Evolutionary conservation across 2,888 invertebrate genomes (phyloP).

Genomic region (Aphidoletes aphidimyza): DNA sequence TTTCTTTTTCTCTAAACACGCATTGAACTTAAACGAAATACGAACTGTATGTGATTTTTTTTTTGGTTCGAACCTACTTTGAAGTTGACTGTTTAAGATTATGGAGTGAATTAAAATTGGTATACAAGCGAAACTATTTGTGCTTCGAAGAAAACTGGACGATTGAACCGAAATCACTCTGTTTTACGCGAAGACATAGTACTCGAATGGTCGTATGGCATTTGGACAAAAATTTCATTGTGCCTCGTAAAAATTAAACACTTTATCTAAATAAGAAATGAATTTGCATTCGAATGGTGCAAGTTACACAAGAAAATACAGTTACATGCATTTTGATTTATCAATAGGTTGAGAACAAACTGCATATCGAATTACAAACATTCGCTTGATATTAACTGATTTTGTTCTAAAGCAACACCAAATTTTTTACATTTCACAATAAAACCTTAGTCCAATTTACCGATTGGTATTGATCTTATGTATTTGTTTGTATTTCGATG

Average conservation of each 20-base stretch:
- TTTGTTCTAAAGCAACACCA: too few relatives aligned
- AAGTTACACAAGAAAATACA: conserved; percentile 24
- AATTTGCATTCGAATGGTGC: conserved; percentile 34
- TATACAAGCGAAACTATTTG: too few relatives aligned
- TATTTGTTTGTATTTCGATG: conserved; percentile 37
- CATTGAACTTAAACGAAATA: background rate
- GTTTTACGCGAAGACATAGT: background rate
- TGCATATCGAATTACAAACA: conserved; percentile 47
- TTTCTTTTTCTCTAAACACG: background rate
- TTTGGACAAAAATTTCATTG: background rate
- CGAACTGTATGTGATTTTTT: background rate
- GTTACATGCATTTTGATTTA: conserved; percentile 19
- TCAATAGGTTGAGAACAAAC: background rate
- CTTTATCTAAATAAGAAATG: too few relatives aligned
- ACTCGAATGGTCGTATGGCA: too few relatives aligned
- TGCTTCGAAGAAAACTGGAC: background rate
- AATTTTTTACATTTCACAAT: too few relatives aligned
- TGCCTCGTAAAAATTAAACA: background rate
- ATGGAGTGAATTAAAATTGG: background rate
- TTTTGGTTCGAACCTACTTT: background rate
- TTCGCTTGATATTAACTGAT: too few relatives aligned
- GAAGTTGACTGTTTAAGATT: background rate
- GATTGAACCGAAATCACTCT: background rate
- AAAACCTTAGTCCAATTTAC: too few relatives aligned
- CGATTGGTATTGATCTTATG: too few relatives aligned